Evolutionary conservation across 1,140 invertebrate species (phyloP), one percentile per base, ranked within the genome.

Genomic region (Linepithema humile): DNA sequence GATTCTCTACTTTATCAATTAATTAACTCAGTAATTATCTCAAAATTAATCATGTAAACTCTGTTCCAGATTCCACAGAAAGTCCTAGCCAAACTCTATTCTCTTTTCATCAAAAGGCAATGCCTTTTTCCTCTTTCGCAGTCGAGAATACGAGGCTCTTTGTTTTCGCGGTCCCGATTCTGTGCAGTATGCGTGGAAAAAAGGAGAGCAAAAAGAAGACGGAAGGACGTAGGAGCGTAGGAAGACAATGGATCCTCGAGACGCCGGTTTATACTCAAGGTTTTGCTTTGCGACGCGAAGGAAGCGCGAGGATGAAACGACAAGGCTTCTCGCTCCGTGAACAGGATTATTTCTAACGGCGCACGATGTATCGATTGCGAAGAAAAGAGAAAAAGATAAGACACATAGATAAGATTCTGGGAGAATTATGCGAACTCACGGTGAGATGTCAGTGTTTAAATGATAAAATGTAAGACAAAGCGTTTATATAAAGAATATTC

Each of bases 241-340:
- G 75, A 78, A 69, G 75, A 78, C 75, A 78, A 78, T 78, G 75
- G 75, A 29, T 69, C 75, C 45, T 78, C 45, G 62, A 78, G 45
- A 23, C 75, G 40, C 29, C 72, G 55, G 64, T 20, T 67, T 38
- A 5, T 38, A 62, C 29, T 29, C 38, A 67, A 55, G 32, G 20
- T 32, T 78, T 7, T 10, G 29, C 32, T 53, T 48, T 29, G 29
- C 20, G 60, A 53, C 17, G 43, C 32, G 20, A 67, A 35, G 45
- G 32, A 77, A 69, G 69, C 43, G 20, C 43, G 32, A 78, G 29
- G 60, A 53, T 4, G 40, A 35, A 15, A 43, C 26, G 69, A 23
- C 10, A 73, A 26, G 29, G 53, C 53, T 70, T 26, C 15, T n/a
- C n/a, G n/a, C 67, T 53, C 3, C 29, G 29, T 12, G 29, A 10